Evolutionary conservation across 1,140 invertebrate genomes (phyloP).

Genomic region (Papilio dardanus): DNA sequence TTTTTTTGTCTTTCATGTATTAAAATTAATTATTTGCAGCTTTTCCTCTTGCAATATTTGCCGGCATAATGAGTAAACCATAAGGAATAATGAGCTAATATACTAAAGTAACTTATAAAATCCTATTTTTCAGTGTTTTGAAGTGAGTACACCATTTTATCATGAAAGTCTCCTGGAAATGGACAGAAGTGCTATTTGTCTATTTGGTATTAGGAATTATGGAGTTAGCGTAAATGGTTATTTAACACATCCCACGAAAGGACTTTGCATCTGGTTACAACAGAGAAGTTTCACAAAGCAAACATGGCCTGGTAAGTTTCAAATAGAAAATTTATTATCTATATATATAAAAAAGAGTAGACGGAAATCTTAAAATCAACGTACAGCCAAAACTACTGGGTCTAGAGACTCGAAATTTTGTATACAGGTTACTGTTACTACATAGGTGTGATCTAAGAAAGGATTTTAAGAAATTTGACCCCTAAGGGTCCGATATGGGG

Average conservation of each 20-base stretch:
- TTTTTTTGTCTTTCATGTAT: neutral
- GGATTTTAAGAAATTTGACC: too few species aligned
- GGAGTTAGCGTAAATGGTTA: constrained; percentile 98
- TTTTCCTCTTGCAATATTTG: too few species aligned
- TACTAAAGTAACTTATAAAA: neutral
- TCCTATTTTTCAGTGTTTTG: constrained; percentile 87
- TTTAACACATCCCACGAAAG: constrained; percentile 91
- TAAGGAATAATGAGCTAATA: too few species aligned
- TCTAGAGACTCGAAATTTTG: too few species aligned
- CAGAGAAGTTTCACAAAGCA: constrained; percentile 94
- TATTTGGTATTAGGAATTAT: constrained; percentile 97
- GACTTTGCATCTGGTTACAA: constrained; percentile 96
- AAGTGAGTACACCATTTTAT: constrained; percentile 87
- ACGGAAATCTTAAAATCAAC: too few species aligned
- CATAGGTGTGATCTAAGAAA: too few species aligned
- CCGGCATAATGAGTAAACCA: too few species aligned
- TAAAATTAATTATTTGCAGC: neutral
- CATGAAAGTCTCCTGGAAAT: constrained; percentile 90
- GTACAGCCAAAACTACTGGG: too few species aligned
- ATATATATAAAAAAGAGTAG: too few species aligned
- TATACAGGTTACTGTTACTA: too few species aligned
- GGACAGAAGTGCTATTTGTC: constrained; percentile 94
- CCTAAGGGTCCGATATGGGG: too few species aligned
- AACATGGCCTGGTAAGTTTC: constrained; percentile 94
- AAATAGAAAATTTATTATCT: too few species aligned